Conservation (phyloP, 2,888 invertebrate genomes). For the Nemurella pictetii region DNA sequence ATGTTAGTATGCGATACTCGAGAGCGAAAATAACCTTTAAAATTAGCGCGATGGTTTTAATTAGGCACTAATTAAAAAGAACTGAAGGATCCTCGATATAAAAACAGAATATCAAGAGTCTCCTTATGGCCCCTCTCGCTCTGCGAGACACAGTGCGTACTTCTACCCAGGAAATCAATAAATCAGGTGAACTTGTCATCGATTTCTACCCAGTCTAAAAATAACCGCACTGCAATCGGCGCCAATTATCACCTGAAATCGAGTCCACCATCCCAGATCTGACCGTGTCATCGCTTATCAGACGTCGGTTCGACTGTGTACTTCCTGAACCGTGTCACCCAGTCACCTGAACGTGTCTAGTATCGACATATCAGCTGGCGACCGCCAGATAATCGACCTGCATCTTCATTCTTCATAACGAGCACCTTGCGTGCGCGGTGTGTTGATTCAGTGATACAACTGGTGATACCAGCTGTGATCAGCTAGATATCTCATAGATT, state of each 20-base stretch:
- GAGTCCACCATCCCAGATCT: background rate
- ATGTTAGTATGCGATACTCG: background rate
- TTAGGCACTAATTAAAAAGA: background rate
- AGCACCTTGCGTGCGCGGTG: background rate
- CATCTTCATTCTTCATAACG: background rate
- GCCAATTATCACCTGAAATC: background rate
- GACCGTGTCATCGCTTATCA: background rate
- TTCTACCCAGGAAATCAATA: too few species aligned
- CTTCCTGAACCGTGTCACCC: background rate
- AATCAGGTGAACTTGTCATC: background rate
- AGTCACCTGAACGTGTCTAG: too few species aligned
- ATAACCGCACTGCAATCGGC: background rate
- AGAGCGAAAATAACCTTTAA: background rate
- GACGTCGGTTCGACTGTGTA: too few species aligned
- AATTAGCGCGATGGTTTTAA: background rate
- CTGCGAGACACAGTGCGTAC: too few species aligned
- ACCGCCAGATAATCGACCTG: background rate
- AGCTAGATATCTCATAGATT: too few species aligned
- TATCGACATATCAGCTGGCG: background rate
- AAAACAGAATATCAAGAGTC: too few species aligned
- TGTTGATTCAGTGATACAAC: background rate
- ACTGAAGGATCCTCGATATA: background rate
- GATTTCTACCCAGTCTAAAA: background rate
- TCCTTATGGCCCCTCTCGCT: too few species aligned
- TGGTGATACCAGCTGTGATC: too few species aligned